A percentile compares a stretch with the other conserved stretches of the same genome.
Evolutionary conservation across 2,888 invertebrate genomes (phyloP).

Genomic region (Agrochola lychnidis): DNA sequence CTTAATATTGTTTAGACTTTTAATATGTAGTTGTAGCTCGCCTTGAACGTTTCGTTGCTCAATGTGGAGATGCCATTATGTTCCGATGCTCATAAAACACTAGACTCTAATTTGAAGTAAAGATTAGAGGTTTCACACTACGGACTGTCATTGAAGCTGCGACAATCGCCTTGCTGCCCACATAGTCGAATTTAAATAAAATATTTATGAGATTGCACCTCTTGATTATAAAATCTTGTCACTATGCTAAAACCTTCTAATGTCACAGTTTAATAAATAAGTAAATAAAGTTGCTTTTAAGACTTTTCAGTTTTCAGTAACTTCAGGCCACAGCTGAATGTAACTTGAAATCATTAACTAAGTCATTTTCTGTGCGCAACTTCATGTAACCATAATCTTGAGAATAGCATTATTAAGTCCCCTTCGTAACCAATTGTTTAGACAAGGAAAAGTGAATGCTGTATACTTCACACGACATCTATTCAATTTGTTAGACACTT

Average conservation of each 20-base stretch:
- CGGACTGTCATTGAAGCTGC: constrained; percentile 71
- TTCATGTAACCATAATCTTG: constrained; percentile 63
- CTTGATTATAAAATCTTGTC: constrained; percentile 25
- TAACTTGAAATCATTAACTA: constrained; percentile 37
- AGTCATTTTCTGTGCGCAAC: constrained; percentile 49
- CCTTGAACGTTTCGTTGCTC: constrained; percentile 84
- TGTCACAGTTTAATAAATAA: background rate
- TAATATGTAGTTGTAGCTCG: constrained; percentile 79
- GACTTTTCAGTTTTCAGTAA: background rate
- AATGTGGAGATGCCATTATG: constrained; percentile 83
- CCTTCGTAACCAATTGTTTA: constrained; percentile 71
- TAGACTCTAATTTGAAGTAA: constrained; percentile 79
- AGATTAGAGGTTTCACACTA: constrained; percentile 74
- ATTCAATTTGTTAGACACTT: constrained; percentile 65
- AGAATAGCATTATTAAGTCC: constrained; percentile 63
- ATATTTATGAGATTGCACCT: constrained; percentile 48
- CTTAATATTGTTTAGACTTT: constrained; percentile 83
- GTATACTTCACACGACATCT: constrained; percentile 68
- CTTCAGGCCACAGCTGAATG: background rate
- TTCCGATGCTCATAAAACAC: constrained; percentile 76
- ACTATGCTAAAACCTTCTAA: constrained; percentile 13
- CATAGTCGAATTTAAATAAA: constrained; percentile 68
- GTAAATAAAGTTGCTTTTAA: background rate
- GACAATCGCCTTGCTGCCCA: constrained; percentile 73
- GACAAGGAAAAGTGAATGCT: constrained; percentile 72